Conservation (phyloP, 2,888 invertebrate species). For the Leucophora obtusa region DNA sequence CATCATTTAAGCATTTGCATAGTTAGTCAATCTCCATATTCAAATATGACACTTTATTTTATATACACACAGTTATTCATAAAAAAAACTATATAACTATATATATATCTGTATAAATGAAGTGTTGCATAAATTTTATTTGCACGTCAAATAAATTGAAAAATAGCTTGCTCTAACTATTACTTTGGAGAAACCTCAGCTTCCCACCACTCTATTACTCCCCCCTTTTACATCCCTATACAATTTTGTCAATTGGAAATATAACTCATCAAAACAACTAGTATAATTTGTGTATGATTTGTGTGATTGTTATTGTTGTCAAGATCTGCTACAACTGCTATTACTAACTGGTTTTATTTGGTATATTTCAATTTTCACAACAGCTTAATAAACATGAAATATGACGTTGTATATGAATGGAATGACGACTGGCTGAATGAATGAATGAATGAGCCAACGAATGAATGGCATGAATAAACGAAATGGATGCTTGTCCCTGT, state of each 20-base stretch:
- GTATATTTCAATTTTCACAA: slow-evolving; percentile 58
- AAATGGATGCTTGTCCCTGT: slow-evolving; percentile 52
- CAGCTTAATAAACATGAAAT: slow-evolving; percentile 63
- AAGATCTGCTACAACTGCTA: slow-evolving; percentile 15
- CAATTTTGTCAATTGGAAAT: slow-evolving; percentile 42
- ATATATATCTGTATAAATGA: slow-evolving; percentile 36
- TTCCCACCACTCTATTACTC: not conserved
- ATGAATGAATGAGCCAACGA: slow-evolving; percentile 35
- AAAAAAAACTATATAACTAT: slow-evolving; percentile 23
- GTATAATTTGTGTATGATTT: slow-evolving; percentile 36
- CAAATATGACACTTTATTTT: slow-evolving; percentile 12
- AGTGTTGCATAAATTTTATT: slow-evolving; percentile 63
- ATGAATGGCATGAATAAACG: slow-evolving; percentile 39
- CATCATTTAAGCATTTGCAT: slow-evolving; percentile 28
- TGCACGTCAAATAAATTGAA: slow-evolving; percentile 62
- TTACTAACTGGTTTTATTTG: slow-evolving; percentile 26
- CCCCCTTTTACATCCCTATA: not conserved
- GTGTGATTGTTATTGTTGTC: slow-evolving; percentile 14
- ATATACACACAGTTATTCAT: slow-evolving; percentile 18
- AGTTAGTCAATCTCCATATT: slow-evolving; percentile 58
- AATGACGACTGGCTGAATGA: slow-evolving; percentile 14
- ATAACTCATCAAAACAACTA: slow-evolving; percentile 52
- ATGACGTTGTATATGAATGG: slow-evolving; percentile 47
- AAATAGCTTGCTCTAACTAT: slow-evolving; percentile 37
- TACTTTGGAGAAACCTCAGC: slow-evolving; percentile 10